These are phyloP conservation scores for Aldabrachelys gigantea DNA, from an alignment of 2,113 vertebrate species.

Conservation along the genomic window DNA sequence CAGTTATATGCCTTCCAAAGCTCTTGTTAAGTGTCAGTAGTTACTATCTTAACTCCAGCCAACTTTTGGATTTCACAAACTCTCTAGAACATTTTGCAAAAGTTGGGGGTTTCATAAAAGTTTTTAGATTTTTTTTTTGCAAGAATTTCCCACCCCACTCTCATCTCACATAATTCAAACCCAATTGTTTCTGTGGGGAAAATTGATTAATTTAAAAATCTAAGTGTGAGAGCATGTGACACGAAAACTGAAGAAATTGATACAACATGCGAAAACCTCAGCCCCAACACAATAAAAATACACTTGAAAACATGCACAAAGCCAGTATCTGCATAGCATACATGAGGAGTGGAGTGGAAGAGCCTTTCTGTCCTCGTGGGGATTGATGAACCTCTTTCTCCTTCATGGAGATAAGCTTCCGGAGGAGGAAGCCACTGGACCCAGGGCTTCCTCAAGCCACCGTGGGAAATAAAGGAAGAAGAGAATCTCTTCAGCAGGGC, in stretches of 20 bases:
- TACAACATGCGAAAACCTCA: not conserved
- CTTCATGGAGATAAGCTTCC: not conserved
- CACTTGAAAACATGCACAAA: not conserved
- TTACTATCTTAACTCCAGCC: not conserved
- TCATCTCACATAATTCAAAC: not conserved
- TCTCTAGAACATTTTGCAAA: not conserved
- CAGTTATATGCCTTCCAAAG: not conserved
- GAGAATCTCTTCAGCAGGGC: not conserved
- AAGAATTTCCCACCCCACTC: not conserved
- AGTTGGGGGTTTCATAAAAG: not conserved
- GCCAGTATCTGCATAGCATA: not conserved
- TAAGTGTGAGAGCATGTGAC: not conserved
- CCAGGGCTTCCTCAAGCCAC: not conserved
- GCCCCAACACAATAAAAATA: not conserved
- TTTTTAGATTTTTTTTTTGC: not conserved
- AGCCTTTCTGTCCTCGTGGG: not conserved
- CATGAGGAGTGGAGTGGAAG: not conserved
- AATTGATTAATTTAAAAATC: not conserved
- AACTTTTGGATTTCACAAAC: not conserved
- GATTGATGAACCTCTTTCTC: not conserved
- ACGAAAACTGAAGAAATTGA: not conserved
- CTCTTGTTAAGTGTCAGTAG: not conserved
- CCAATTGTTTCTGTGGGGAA: not conserved
- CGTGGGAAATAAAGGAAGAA: not conserved
- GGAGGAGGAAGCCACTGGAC: not conserved